These are phyloP conservation scores for Ophioninae sp. DNA, from an alignment of 2,888 invertebrate species.

Conservation along the genomic window DNA sequence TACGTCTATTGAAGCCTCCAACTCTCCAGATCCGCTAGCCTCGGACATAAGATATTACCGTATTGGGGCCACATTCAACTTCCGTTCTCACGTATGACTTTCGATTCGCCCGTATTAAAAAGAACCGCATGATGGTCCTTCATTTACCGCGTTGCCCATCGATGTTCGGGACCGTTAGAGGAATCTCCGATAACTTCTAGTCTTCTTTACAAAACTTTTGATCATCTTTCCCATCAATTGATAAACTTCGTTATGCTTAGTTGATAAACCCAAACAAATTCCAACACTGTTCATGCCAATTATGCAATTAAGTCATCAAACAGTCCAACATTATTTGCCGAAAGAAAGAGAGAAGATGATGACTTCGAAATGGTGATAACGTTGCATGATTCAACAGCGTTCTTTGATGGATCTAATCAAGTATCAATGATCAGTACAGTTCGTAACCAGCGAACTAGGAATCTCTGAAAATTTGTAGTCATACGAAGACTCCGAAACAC, in stretches of 20 bases:
- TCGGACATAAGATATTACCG: slow-evolving; percentile 45
- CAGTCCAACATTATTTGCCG: background rate
- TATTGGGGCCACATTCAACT: slow-evolving; percentile 59
- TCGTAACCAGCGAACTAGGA: background rate
- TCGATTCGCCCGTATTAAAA: slow-evolving; percentile 41
- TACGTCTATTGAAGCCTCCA: slow-evolving; percentile 26
- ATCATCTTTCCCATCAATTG: background rate
- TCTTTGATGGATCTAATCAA: too few relatives aligned
- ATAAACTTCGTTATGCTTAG: background rate
- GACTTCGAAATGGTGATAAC: too few relatives aligned
- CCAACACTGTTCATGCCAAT: background rate
- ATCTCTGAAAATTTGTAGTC: background rate
- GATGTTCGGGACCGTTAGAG: background rate
- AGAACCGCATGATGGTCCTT: slow-evolving; percentile 17
- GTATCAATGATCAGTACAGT: too few relatives aligned
- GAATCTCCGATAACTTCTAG: background rate
- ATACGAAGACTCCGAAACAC: background rate
- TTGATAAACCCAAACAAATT: background rate
- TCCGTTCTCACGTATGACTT: slow-evolving; percentile 73
- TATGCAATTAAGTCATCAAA: background rate
- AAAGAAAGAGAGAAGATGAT: too few relatives aligned
- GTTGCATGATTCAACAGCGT: background rate
- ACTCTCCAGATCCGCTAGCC: slow-evolving; percentile 52
- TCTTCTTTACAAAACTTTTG: too few relatives aligned
- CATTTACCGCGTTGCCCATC: slow-evolving; percentile 15